Evolutionary conservation across 2,113 vertebrate genomes (phyloP), one percentile per base, ranked within the genome.

Genomic region (Anolis carolinensis): DNA sequence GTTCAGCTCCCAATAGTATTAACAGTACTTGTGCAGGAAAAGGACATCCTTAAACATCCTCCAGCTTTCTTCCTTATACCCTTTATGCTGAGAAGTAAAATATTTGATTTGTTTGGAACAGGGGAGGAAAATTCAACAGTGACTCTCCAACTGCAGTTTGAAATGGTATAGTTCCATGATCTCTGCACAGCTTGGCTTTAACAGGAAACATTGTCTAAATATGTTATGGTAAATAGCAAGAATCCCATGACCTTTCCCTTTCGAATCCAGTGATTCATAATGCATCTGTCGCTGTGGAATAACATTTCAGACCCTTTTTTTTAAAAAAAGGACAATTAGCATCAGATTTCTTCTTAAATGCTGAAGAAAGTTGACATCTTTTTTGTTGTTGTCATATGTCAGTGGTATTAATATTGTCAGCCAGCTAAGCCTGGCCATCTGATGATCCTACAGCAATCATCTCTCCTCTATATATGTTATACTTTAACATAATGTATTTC

Each of bases 221-320:
- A 16, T 36, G 39, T 36, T 9, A 83, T 89, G 90, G 81, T n/a
- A 67, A 86, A 62, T 88, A 90, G 86, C 0, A 93, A 91, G 91
- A 48, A 83, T 79, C 75, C 89, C 86, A 82, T 92, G 94, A 94
- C 95, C 95, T 91, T 90, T 90, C 91, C 65, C 79, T 39, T 88
- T 25, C 1, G 65, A 70, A 89, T 83, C 93, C 90, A 91, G 87
- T 91, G 91, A 89, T 84, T 94, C 88, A 86, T 92, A 92, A 94
- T 91, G 91, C 71, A 84, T 34, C 89, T 89, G 94, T 89, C 93
- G 93, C 93, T 92, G 77, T 90, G 88, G 90, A 93, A 93, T 90
- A 83, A 65, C 83, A 85, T 23, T 91, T 94, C 87, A 21, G 68
- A 94, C 93, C 94, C 65, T 55, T 13, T 59, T 55, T 55, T 55